Percentiles rank a stretch among this genome's conserved stretches.
phyloP scores from a whole-genome alignment of 1,140 invertebrate species.

The Bombus haemorrhoidalis region DNA sequence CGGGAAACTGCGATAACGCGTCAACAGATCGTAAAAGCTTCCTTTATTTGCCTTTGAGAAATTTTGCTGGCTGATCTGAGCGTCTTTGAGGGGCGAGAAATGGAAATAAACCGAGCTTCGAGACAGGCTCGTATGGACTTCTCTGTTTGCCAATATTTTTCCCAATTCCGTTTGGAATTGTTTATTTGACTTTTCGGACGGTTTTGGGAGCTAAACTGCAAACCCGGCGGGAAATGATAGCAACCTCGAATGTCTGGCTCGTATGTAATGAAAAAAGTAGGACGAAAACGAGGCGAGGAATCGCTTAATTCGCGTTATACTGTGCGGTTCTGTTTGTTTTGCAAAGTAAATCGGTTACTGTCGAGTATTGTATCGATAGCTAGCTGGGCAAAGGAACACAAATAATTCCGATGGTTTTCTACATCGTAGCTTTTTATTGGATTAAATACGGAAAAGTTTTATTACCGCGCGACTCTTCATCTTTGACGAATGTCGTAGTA shows the following conservation, averaged over 20 bases:
- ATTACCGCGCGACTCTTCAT: no score
- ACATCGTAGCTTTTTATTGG: not conserved
- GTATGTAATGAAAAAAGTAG: no score
- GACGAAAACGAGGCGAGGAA: not conserved
- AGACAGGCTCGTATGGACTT: not conserved
- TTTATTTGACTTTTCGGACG: not conserved
- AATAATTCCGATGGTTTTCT: not conserved
- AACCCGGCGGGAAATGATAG: not conserved
- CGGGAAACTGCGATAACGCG: not conserved
- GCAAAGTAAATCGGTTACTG: not conserved
- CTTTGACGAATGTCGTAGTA: no score
- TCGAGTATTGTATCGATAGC: not conserved
- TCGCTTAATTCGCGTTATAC: not conserved
- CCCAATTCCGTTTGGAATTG: not conserved
- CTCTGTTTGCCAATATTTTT: not conserved
- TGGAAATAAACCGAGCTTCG: conserved; percentile 13
- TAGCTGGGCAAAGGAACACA: not conserved
- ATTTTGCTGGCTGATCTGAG: not conserved
- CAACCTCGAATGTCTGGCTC: not conserved
- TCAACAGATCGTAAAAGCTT: not conserved
- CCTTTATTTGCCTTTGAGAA: conserved; percentile 5
- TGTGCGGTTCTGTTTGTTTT: not conserved
- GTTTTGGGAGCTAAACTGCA: not conserved
- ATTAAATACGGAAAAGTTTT: not conserved
- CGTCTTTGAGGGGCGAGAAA: not conserved